A percentile compares a stretch with the other conserved stretches of the same genome.
Conservation (phyloP, 2,113 vertebrate species). For the Zootoca vivipara region DNA sequence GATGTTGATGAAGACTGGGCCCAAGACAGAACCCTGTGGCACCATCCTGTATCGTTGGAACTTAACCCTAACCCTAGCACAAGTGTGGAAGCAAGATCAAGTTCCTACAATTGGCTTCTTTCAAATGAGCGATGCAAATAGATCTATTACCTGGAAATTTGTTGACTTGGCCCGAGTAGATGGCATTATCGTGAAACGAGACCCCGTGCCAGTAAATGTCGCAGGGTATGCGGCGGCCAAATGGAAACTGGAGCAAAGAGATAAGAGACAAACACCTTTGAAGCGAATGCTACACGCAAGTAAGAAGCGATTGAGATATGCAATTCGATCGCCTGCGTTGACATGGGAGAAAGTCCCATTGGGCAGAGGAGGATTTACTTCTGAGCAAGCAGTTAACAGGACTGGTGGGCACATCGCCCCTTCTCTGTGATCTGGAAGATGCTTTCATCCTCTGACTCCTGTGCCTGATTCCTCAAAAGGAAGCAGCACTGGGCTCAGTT, state of each 20-base stretch:
- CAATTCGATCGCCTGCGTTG: not conserved
- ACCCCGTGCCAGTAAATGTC: slow-evolving; percentile 98
- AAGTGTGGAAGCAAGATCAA: too few relatives aligned
- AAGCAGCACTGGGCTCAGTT: not conserved
- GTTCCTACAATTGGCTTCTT: too few relatives aligned
- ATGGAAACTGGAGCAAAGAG: slow-evolving; percentile 81
- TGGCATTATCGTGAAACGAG: slow-evolving; percentile 93
- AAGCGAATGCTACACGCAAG: not conserved
- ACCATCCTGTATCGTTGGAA: too few relatives aligned
- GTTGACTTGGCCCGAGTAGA: slow-evolving; percentile 95
- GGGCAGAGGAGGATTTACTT: not conserved
- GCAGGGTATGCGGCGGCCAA: slow-evolving; percentile 89
- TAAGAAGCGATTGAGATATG: not conserved
- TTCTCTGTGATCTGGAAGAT: not conserved
- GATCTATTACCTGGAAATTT: slow-evolving; percentile 94
- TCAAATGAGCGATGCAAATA: not conserved
- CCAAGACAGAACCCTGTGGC: too few relatives aligned
- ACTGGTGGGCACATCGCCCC: not conserved
- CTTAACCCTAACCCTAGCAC: too few relatives aligned
- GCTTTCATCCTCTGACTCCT: not conserved
- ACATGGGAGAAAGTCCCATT: not conserved
- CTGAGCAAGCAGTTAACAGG: not conserved
- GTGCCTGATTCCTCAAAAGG: not conserved
- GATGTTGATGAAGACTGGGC: too few relatives aligned
- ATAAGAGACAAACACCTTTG: not conserved